A percentile compares a stretch with the other conserved stretches of the same genome.
These are phyloP conservation scores for Athene cunicularia DNA, from an alignment of 2,113 vertebrate species.

Conservation along the genomic window DNA sequence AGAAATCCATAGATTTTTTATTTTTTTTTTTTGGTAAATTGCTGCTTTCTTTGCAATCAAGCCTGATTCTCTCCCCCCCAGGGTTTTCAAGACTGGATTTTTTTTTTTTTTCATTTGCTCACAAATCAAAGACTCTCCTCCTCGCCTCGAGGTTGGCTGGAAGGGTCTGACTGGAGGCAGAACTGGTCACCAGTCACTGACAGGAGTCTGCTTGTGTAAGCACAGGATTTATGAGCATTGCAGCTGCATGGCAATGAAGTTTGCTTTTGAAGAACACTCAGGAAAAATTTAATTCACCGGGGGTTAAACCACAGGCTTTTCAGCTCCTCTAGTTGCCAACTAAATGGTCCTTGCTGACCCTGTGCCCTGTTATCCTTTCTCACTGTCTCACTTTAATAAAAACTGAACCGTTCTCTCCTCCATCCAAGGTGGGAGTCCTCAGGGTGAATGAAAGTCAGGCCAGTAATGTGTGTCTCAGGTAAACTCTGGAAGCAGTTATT, in stretches of 20 bases:
- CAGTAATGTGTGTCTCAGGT: background rate
- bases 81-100: background rate
- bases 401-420: background rate
- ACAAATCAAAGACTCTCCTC: background rate
- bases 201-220: fast-evolving
- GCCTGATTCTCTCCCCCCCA: background rate
- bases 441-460: background rate
- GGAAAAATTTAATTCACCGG: background rate
- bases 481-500: background rate
- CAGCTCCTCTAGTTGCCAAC: background rate
- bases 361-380: background rate
- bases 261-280: background rate
- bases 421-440: background rate
- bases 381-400: background rate
- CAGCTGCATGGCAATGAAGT: background rate
- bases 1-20: background rate
- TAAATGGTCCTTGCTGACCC: background rate
- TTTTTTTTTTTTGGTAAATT: background rate
- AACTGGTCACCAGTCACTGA: background rate
- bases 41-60: background rate
- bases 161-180: background rate
- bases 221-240: background rate
- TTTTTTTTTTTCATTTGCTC: background rate
- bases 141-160: background rate
- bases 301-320: background rate